A percentile compares a stretch with the other conserved stretches of the same genome.
Evolutionary conservation across 2,888 invertebrate genomes (phyloP).

Genomic region (Nephrotoma guestfalica): DNA sequence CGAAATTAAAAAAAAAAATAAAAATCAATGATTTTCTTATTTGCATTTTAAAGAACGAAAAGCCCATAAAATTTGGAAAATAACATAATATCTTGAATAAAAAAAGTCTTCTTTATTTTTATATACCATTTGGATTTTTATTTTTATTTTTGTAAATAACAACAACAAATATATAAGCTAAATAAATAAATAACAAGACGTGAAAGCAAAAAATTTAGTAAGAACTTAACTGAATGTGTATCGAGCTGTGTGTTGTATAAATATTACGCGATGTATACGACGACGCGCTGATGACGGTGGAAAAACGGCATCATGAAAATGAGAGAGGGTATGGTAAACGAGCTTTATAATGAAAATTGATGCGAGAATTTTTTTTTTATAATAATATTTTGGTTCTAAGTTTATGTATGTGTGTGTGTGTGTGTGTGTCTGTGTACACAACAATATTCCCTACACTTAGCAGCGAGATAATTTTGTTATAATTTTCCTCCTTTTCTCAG

Average conservation of each 20-base stretch:
- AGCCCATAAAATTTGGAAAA: neutral
- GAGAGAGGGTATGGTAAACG: neutral
- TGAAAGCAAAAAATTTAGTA: neutral
- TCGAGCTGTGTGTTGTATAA: neutral
- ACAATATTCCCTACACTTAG: neutral
- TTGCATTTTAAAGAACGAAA: neutral
- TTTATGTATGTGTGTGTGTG: neutral
- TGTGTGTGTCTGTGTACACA: neutral
- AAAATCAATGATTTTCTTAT: neutral
- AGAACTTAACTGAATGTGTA: neutral
- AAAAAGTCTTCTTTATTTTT: neutral
- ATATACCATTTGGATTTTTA: neutral
- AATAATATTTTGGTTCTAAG: too few relatives aligned
- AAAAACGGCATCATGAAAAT: neutral
- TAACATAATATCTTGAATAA: neutral
- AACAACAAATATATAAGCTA: neutral
- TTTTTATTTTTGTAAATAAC: neutral
- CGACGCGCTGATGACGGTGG: neutral
- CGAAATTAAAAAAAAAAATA: neutral
- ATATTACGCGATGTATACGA: neutral
- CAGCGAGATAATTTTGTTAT: neutral
- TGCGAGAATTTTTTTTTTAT: neutral
- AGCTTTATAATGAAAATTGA: neutral
- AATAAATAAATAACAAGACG: neutral
- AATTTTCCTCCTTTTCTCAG: neutral